Base-by-base conservation (phyloP, 2,888 invertebrate genomes). In the Nebria salina region DNA sequence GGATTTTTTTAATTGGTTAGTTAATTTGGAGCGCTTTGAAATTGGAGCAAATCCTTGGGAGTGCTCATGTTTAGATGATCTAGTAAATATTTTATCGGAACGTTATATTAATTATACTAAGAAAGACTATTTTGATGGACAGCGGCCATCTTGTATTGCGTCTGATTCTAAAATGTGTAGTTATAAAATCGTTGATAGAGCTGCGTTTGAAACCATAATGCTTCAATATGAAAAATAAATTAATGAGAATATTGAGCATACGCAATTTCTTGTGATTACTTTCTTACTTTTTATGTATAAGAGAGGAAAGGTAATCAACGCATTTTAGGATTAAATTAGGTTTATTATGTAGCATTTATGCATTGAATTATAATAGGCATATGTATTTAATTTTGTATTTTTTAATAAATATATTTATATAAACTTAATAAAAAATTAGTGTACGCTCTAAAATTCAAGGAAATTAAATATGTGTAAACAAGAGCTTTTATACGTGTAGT, bases 31-130 rank as follows among this genome's bases (percentile, higher is more conserved):
- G 73, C 41, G 42, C 43, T 81, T 86, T 74, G 83, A 85, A 80
- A 83, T 85, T 70, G 82, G 80, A 43, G 84, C 83, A 15, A 85
- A 86, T 80, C 84, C 84, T 15, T 86, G 85, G 85, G 84, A 85
- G 72, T 84, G 84, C 80, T 77, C 83, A 54, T 84, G 84, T 79
- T 82, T 85, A 6, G 75, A 83, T 13, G 74, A 83, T 65, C 68
- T 85, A 15, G 20, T 84, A 15, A 43, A 54, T 9, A 7, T 84
- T 13, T 72, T 85, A 25, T 76, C 68, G 13, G 66, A 79, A 43
- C 81, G 83, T 54, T 80, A 77, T 43, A 80, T 84, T 66, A 41
- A 42, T 1, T 84, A 84, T 75, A 82, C 82, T 6, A 82, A 73
- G 26, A 73, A 78, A 4, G 80, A 83, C 65, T 84, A 83, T 78